Conservation (phyloP, 2,888 invertebrate species). For the Agonopterix alstromeriana region DNA sequence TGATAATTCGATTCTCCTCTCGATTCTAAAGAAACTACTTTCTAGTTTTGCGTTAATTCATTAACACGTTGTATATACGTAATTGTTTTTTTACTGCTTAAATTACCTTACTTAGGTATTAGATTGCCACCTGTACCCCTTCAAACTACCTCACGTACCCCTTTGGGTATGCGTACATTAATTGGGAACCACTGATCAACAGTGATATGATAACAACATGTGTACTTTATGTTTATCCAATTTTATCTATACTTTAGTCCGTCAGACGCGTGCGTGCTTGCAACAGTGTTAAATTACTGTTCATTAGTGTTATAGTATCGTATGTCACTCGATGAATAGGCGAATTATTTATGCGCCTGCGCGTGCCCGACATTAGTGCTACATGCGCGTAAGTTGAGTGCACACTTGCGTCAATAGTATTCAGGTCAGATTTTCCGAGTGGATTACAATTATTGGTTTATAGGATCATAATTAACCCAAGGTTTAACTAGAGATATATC, state of each 20-base stretch:
- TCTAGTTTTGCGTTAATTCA: too few relatives aligned
- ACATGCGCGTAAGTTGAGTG: slow-evolving; percentile 2
- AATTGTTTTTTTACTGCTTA: too few relatives aligned
- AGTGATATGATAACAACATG: slow-evolving; percentile 24
- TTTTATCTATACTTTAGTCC: slow-evolving; percentile 11
- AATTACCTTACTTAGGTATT: too few relatives aligned
- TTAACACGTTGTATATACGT: too few relatives aligned
- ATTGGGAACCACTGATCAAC: slow-evolving; percentile 8
- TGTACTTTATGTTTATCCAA: slow-evolving; percentile 12
- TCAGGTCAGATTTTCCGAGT: slow-evolving; percentile 12
- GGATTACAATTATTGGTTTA: neutral
- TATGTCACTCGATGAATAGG: slow-evolving; percentile 3
- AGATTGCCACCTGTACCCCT: too few relatives aligned
- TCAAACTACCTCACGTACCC: too few relatives aligned
- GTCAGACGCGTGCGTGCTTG: neutral
- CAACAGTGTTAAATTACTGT: slow-evolving; percentile 2
- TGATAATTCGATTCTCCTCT: too few relatives aligned
- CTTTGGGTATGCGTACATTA: slow-evolving; percentile 4
- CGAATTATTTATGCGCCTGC: slow-evolving; percentile 1
- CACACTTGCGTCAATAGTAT: slow-evolving; percentile 8
- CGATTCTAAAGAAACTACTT: too few relatives aligned
- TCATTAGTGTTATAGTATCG: slow-evolving; percentile 1
- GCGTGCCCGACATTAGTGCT: slow-evolving; percentile 1
- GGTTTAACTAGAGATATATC: too few relatives aligned
- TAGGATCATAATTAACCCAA: too few relatives aligned